Conservation (phyloP, 2,888 invertebrate genomes). For the Vanessa cardui region DNA sequence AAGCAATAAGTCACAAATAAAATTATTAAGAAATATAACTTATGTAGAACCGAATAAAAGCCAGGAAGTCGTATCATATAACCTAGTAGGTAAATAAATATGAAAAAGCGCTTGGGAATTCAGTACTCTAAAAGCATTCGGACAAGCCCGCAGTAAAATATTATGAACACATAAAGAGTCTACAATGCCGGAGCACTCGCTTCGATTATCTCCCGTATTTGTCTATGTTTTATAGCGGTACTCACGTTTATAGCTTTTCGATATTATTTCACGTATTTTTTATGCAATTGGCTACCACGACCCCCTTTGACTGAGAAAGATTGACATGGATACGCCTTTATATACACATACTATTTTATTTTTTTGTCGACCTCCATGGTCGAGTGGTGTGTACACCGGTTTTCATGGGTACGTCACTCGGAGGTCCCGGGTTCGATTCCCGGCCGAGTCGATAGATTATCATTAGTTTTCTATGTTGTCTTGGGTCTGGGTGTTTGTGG, state of each 20-base stretch:
- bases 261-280: constrained; percentile 80
- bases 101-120: constrained; percentile 38
- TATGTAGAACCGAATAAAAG: neutral
- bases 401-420: too few relatives aligned
- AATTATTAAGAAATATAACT: neutral
- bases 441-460: too few relatives aligned
- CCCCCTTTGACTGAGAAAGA: constrained; percentile 43
- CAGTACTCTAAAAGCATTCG: constrained; percentile 60
- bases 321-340: constrained; percentile 51
- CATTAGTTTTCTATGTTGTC: too few relatives aligned
- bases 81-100: constrained; percentile 16
- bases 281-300: constrained; percentile 59
- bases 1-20: neutral
- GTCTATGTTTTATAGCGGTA: constrained; percentile 79
- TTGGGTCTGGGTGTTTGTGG: too few relatives aligned
- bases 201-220: constrained; percentile 76
- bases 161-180: constrained; percentile 75
- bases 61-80: constrained; percentile 10
- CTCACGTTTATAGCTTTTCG: constrained; percentile 75
- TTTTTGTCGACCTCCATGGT: too few relatives aligned
- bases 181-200: constrained; percentile 76
- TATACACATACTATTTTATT: neutral
- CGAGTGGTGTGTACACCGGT: too few relatives aligned
- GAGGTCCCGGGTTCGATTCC: too few relatives aligned
- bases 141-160: constrained; percentile 75